Evolutionary conservation across 1,140 invertebrate genomes (phyloP), one percentile per base, ranked within the genome.

Genomic region (Steinernema feltiae): DNA sequence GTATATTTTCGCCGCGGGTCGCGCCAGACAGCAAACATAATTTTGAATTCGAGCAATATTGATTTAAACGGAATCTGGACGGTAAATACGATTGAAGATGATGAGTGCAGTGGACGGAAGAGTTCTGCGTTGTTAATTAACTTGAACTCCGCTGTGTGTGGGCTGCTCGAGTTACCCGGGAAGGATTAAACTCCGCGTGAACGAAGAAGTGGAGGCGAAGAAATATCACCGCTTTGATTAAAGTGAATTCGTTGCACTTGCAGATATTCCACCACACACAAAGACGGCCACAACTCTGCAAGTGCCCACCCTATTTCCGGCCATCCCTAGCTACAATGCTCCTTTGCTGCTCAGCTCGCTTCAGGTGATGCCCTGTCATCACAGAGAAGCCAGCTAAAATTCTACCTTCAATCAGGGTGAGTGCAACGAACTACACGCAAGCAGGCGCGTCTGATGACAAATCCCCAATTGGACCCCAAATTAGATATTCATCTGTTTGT

Each of bases 301-400:
- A 7, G 53, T 27, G 53, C 24, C 24, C 53, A n/a, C 2, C 2
- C 24, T 63, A 3, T 27, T 3, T 27, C 12, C 12, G 15, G 15
- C 15, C 53, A 27, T 27, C 24, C 15, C 7, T 46, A 3, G 53
- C 53, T 27, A 63, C 53, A 7, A 63, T 63, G 53, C 24, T 63
- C 24, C 53, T 63, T 63, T 27, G 53, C n/a, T n/a, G n/a, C 53
- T 63, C 53, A 27, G 24, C 53, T 15, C 53, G 53, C 53, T 63
- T 63, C 53, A 63, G 53, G 53, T 63, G 53, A 63, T 63, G 53
- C 53, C 3, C 24, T 3, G 53, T 27, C 53, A 63, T 63, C 53
- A 63, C 53, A 63, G 53, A 27, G 53, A 63, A 63, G 53, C 53
- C 53, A 63, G 53, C 53, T 63, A 63, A 63, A 63, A 63, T 63